Base-by-base conservation (phyloP, 2,888 invertebrate genomes). In the Lasioglossum marginatum region DNA sequence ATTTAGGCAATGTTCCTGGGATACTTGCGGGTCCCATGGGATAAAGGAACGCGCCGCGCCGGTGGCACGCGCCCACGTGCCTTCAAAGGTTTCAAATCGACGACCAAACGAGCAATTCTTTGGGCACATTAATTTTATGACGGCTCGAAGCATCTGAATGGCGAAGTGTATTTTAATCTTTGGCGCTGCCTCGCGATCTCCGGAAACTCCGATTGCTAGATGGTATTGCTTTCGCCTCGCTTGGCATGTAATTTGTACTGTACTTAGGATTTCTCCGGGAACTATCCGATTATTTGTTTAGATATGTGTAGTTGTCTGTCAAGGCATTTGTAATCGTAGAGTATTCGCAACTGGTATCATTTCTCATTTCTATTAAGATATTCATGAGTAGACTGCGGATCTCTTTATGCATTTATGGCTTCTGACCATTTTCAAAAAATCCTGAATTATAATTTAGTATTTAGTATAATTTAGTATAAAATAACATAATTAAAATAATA, bases 51-150 rank as follows among this genome's bases (percentile, higher is more conserved):
- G 23, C 23, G 23, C 23, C 16, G 27, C 48, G 19, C 5, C 12
- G 63, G 63, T 31, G 63, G 27, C 63, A 63, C 63, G 63, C 63
- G 63, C 63, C 63, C 63, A 63, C 63, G 63, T 27, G 31, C 31
- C 31, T 31, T 5, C 27, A 27, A 63, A 31, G 63, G 63, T 63
- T 31, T 63, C 63, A 5, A 63, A 63, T 63, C 63, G 63, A 14
- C 63, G 63, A 16, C 16, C 31, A 31, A 63, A 31, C 63, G 63
- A 63, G 63, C 63, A 63, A 63, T 63, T 63, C 63, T 63, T 63
- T 27, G 63, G 14, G 2, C 31, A 14, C 63, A 63, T 63, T 63
- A 63, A 63, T 31, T 63, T 63, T 63, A 63, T 27, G 14, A 63
- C 60, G 27, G 14, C 27, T 4, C 14, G 63, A 27, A 63, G 31